These are phyloP conservation scores for Pseudanteris insignis DNA, from an alignment of 2,888 invertebrate genomes.

Conservation along the genomic window DNA sequence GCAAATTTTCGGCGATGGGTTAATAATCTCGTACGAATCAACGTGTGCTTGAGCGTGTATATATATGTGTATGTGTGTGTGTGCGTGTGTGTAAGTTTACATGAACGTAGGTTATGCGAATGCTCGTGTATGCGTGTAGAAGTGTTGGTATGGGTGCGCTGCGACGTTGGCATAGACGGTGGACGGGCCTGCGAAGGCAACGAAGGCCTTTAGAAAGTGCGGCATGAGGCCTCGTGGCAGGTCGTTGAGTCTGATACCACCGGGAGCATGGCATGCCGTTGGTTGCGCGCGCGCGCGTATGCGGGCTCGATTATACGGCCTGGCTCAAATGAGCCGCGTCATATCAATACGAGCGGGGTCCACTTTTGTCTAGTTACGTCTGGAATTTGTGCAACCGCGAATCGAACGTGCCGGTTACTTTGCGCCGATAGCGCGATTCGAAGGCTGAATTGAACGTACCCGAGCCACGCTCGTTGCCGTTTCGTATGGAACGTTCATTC, in stretches of 20 bases:
- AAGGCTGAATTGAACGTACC: constrained; percentile 20
- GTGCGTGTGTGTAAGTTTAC: background rate
- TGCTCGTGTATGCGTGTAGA: constrained; percentile 14
- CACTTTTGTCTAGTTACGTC: constrained; percentile 40
- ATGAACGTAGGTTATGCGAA: no score
- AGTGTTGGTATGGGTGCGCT: constrained; percentile 25
- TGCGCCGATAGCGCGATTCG: background rate
- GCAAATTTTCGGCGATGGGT: background rate
- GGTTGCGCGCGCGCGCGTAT: constrained; percentile 29
- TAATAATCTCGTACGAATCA: no score
- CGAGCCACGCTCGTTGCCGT: no score
- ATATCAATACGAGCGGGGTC: constrained; percentile 33
- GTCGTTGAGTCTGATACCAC: constrained; percentile 57
- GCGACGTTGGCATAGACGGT: constrained; percentile 28
- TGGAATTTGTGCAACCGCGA: constrained; percentile 42
- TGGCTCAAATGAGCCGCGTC: no score
- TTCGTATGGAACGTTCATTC: no score
- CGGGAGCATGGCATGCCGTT: constrained; percentile 50
- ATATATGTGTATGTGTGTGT: background rate
- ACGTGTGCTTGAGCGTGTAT: background rate
- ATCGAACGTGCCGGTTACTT: no score
- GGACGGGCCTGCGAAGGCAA: constrained; percentile 51
- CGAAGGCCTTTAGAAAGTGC: constrained; percentile 64
- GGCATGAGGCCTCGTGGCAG: constrained; percentile 53
- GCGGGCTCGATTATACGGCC: constrained; percentile 31